Base-by-base conservation (phyloP, 2,113 vertebrate species). In the Oryzias curvinotus region DNA sequence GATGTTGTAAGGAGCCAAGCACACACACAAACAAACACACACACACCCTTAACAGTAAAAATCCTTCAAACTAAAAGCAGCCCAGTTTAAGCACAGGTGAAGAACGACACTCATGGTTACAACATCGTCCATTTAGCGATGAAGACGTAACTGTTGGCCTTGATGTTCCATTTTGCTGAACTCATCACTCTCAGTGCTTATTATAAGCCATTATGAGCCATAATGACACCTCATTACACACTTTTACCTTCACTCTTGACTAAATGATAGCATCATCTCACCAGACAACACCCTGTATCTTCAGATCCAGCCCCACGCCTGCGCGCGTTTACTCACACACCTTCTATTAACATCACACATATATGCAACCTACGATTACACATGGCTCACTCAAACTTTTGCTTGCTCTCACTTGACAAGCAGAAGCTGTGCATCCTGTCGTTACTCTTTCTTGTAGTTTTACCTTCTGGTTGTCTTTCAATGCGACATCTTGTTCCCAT, bases 1-100 rank as follows among this genome's bases (percentile, higher is more conserved):
- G 97, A 99, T 77, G 83, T 94, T 80, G 97, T 99, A 90, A 90
- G 86, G 70, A 52, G 53, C 36, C 56, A 57, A 23, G 56, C 56
- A 15, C 57, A 47, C 62, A 23, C 45, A 55, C n/a, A n/a, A n/a
- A n/a, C n/a, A n/a, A n/a, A n/a, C 65, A 58, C 26, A 23, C 21
- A 5, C 14, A 72, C 63, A 41, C 52, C 45, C 19, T 36, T 3
- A 10, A 2, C 10, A 0, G 36, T 36, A 10, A 36, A 21, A 18
- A 21, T 14, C 12, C 2, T n/a, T 45, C 21, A n/a, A 57, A 57
- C 52, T 23, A 53, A 56, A 42, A 57, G 28, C 51, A 64, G 57
- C 12, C 10, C 25, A 57, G 52, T 44, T 3, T 13, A 60, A 46
- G 67, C 60, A 66, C 72, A 68, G 71, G 80, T 80, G 73, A 48